phyloP scores from a whole-genome alignment of 2,113 vertebrate genomes.

The Pseudopodoces humilis region DNA sequence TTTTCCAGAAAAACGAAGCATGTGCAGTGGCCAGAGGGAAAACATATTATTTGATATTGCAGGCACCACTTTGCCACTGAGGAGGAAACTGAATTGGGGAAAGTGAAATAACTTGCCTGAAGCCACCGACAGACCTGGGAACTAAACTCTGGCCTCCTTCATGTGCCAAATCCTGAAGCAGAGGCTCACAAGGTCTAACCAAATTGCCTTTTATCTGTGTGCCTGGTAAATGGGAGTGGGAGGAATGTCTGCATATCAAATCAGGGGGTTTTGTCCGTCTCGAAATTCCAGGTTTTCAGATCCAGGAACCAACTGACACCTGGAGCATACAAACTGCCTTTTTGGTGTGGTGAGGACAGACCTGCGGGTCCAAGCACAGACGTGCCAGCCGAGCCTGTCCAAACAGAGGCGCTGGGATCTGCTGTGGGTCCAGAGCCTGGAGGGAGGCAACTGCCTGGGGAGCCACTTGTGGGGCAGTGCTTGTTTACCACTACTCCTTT shows the following conservation, averaged over 20 bases:
- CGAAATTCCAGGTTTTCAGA: constrained; percentile 34
- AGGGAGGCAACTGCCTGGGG: not conserved
- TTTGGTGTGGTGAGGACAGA: constrained; percentile 1
- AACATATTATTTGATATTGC: not conserved
- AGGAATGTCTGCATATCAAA: constrained; percentile 20
- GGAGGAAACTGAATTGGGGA: not conserved
- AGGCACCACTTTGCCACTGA: not conserved
- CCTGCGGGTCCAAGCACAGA: not conserved
- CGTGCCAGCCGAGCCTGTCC: not conserved
- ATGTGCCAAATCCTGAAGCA: constrained; percentile 32
- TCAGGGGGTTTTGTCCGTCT: not conserved
- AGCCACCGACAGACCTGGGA: constrained; percentile 35
- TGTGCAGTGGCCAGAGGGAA: not conserved
- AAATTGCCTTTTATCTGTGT: constrained; percentile 30
- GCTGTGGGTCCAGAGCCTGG: not conserved
- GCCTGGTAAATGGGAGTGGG: constrained; percentile 1
- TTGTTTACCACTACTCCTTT: not conserved
- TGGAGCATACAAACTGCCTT: not conserved
- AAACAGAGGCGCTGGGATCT: not conserved
- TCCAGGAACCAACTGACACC: not conserved
- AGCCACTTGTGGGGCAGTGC: not conserved
- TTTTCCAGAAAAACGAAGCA: not conserved
- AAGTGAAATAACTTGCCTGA: constrained; percentile 47
- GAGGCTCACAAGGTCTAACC: constrained; percentile 32
- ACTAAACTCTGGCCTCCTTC: constrained; percentile 22